Evolutionary conservation across 2,797 vertebrate genomes (phyloP), one percentile per base, ranked within the genome.

Genomic region (Aphelocoma californica): DNA sequence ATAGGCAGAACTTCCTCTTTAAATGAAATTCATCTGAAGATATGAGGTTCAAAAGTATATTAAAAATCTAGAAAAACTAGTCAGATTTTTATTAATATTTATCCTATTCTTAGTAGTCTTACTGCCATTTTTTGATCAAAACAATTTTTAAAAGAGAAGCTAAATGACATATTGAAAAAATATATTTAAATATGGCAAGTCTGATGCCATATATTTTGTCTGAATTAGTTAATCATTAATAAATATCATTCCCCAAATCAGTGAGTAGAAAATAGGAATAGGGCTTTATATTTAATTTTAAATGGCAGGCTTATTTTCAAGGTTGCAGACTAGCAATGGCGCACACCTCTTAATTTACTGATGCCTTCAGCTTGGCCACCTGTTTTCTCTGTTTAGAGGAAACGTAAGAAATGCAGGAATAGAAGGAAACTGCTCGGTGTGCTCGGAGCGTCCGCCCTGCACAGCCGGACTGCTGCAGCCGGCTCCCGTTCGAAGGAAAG

Each of bases 1-100:
- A 97, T 88, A 97, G 94, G 70, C 92, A 95, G 89, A 96, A 88
- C 92, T 95, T 97, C 95, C 87, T 97, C 86, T 92, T 97, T 93
- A 96, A 97, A 95, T 94, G 36, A 92, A 97, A 85, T 88, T 95
- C 82, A 95, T 97, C 93, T 56, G 67, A 90, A 88, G 94, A 95
- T 91, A 96, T 92, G 65, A 96, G 90, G 81, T 94, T 94, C 85
- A 86, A 75, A 96, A 84, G 32, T 58, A 87, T 92, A 97, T 96
- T 95, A 92, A 96, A 79, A 97, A 97, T 83, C 74, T 81, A 61
- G 36, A n/a, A 90, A 91, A 89, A 73, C 7, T 29, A 91, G 88
- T 73, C 92, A 67, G n/a, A 84, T 93, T 97, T 95, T 97, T 96
- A 92, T 95, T 92, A 96, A 91, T 73, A 94, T 88, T 95, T 96